phyloP scores from a whole-genome alignment of 2,797 vertebrate species.

The Neostethus bicornis region DNA sequence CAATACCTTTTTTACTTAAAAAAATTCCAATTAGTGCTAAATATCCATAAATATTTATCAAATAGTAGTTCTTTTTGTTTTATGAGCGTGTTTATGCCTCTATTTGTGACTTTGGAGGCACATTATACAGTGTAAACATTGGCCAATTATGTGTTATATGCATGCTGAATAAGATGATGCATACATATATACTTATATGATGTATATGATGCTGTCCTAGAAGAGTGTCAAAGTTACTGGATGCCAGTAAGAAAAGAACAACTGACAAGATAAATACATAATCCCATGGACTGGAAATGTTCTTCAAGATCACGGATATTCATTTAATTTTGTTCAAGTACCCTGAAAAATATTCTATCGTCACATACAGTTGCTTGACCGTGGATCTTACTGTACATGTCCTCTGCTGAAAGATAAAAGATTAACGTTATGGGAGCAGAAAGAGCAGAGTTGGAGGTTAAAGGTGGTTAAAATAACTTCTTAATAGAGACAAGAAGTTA shows the following conservation, averaged over 20 bases:
- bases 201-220: conserved; percentile 28
- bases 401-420: conserved; percentile 49
- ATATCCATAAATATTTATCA: conserved; percentile 7
- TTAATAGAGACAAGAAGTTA: conserved; percentile 6
- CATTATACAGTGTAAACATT: conserved; percentile 19
- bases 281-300: background rate
- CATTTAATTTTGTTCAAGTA: conserved; percentile 36
- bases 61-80: conserved; percentile 12
- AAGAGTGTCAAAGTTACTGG: conserved; percentile 25
- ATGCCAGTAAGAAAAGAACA: conserved; percentile 20
- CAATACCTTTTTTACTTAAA: too few relatives aligned
- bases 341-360: conserved; percentile 41
- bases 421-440: conserved; percentile 45
- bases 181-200: conserved; percentile 28
- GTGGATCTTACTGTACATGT: conserved; percentile 42
- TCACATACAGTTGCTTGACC: conserved; percentile 55
- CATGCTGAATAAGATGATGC: too few relatives aligned
- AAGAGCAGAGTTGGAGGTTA: background rate
- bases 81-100: conserved; percentile 13
- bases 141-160: too few relatives aligned
- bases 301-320: conserved; percentile 20
- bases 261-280: conserved; percentile 14
- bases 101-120: conserved; percentile 17
- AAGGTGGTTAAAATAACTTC: conserved; percentile 12
- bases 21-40: too few relatives aligned